A percentile compares a stretch with the other conserved stretches of the same genome.
phyloP scores from a whole-genome alignment of 1,140 invertebrate species.

The Anoplolepis gracilipes region DNA sequence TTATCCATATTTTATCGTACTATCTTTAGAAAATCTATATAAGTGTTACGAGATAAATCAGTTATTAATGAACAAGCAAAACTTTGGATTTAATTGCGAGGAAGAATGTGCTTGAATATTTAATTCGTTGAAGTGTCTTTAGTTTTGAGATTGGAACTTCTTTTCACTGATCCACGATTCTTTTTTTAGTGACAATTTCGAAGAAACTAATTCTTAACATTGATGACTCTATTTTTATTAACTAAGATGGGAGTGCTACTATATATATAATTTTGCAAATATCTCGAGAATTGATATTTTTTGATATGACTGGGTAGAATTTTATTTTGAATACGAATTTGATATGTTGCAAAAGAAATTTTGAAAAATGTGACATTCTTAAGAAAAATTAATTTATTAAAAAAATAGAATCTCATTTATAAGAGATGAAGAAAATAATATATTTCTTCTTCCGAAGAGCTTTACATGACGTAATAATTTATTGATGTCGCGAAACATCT shows the following conservation, averaged over 20 bases:
- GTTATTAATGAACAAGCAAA: neutral
- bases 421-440: neutral
- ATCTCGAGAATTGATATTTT: constrained; percentile 5
- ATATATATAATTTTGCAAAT: neutral
- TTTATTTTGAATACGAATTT: neutral
- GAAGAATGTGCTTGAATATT: neutral
- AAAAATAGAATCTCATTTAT: neutral
- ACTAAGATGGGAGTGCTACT: neutral
- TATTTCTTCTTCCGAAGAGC: neutral
- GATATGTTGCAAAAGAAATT: neutral
- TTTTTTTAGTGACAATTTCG: neutral
- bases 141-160: neutral
- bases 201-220: neutral
- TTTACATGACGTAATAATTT: constrained; percentile 8
- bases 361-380: neutral
- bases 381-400: neutral
- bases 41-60: neutral
- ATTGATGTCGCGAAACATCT: constrained; percentile 10
- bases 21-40: neutral
- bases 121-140: neutral
- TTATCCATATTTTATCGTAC: neutral
- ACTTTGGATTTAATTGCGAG: neutral
- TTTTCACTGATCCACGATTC: neutral
- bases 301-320: neutral
- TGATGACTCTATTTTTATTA: neutral